Conservation (phyloP, 2,888 invertebrate genomes). For the Vandiemenella viatica region DNA sequence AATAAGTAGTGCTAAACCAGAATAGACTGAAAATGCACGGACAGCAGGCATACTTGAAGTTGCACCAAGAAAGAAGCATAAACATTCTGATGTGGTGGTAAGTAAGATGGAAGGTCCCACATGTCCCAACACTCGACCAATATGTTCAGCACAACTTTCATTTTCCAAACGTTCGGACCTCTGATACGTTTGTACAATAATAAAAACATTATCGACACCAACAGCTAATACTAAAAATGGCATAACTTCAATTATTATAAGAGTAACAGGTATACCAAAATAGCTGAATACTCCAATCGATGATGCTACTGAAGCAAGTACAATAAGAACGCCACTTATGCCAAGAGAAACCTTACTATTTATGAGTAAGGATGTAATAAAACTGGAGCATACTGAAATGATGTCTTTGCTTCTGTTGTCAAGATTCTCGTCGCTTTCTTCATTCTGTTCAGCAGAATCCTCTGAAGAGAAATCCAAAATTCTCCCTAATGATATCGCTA, state of each 20-base stretch:
- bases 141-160: constrained; percentile 71
- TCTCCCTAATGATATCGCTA: constrained; percentile 84
- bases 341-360: constrained; percentile 94
- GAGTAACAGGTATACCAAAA: constrained; percentile 73
- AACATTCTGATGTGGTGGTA: constrained; percentile 82
- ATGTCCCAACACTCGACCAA: constrained; percentile 78
- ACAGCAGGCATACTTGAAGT: constrained; percentile 97
- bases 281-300: constrained; percentile 90
- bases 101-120: constrained; percentile 95
- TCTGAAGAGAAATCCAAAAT: constrained; percentile 29
- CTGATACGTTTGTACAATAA: constrained; percentile 88
- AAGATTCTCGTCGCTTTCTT: too few species aligned
- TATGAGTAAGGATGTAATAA: too few species aligned
- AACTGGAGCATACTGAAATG: too few species aligned
- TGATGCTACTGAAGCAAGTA: constrained; percentile 78
- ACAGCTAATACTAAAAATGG: constrained; percentile 96
- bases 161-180: constrained; percentile 53
- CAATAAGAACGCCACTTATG: constrained; percentile 83
- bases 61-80: constrained; percentile 91
- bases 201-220: constrained; percentile 98
- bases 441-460: too few species aligned
- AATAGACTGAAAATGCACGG: constrained; percentile 88
- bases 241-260: constrained; percentile 95
- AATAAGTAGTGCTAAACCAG: constrained; percentile 86
- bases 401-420: too few species aligned